Percentiles rank a stretch among this genome's conserved stretches.
Evolutionary conservation across 2,888 invertebrate genomes (phyloP).

Genomic region (Habrosyne pyritoides): DNA sequence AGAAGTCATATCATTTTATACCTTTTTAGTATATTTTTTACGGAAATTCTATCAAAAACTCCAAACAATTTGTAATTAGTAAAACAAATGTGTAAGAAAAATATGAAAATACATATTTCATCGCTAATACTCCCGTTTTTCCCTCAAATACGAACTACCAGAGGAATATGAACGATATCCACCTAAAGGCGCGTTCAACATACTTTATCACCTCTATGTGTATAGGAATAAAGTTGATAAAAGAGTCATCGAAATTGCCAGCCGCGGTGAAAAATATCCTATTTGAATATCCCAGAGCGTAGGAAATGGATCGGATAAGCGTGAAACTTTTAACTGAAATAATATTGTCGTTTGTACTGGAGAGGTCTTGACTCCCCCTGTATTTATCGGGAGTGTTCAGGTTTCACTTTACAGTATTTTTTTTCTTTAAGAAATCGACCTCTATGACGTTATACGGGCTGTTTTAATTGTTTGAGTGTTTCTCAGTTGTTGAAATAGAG

Average conservation of each 20-base stretch:
- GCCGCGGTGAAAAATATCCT: conserved; percentile 60
- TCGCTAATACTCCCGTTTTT: background rate
- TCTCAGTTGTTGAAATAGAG: too few species aligned
- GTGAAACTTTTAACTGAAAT: conserved; percentile 72
- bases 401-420: conserved; percentile 25
- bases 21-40: background rate
- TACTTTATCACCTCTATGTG: conserved; percentile 48
- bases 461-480: background rate
- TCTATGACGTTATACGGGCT: background rate
- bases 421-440: background rate
- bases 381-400: conserved; percentile 27
- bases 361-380: conserved; percentile 35
- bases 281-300: conserved; percentile 64
- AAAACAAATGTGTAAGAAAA: background rate
- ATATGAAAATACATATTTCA: background rate
- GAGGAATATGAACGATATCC: conserved; percentile 7
- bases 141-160: background rate
- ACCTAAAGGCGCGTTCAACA: conserved; percentile 12
- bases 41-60: background rate
- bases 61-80: background rate
- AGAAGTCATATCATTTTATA: conserved; percentile 6
- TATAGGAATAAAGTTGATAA: conserved; percentile 52
- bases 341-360: conserved; percentile 65
- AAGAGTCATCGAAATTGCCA: conserved; percentile 44
- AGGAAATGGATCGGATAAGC: conserved; percentile 66